Conservation (phyloP, 2,888 invertebrate species). For the Drosophila gaucha region DNA sequence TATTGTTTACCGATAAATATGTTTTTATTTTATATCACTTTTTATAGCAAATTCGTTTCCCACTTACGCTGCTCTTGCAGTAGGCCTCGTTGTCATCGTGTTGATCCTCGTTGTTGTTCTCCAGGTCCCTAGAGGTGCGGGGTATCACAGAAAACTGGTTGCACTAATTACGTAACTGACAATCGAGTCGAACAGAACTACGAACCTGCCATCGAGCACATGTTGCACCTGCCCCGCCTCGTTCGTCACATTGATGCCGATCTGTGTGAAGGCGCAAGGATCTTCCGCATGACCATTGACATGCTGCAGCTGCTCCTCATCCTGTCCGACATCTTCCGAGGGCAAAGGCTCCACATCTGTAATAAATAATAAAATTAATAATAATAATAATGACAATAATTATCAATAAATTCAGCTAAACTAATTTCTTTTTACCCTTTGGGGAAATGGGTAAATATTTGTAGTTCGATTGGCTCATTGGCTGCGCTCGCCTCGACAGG, state of each 20-base stretch:
- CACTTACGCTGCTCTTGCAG: conserved; percentile 63
- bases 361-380: not conserved
- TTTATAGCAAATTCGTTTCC: not conserved
- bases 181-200: conserved; percentile 64
- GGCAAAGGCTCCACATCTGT: conserved; percentile 83
- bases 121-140: conserved; percentile 74
- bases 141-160: conserved; percentile 79
- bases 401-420: not conserved
- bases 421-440: not conserved
- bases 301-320: conserved; percentile 48
- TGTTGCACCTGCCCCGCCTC: conserved; percentile 82
- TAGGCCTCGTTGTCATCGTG: conserved; percentile 79
- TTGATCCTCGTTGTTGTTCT: conserved; percentile 82
- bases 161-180: conserved; percentile 80
- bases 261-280: conserved; percentile 70
- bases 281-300: conserved; percentile 65
- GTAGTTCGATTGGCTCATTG: conserved; percentile 49
- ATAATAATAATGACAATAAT: not conserved
- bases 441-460: conserved; percentile 56
- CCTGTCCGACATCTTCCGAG: conserved; percentile 70
- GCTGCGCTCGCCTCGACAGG: conserved; percentile 27
- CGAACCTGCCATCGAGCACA: conserved; percentile 81
- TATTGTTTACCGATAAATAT: too few species aligned
- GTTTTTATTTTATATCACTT: too few species aligned
- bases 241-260: conserved; percentile 84